phyloP scores from a whole-genome alignment of 2,888 invertebrate species.

The Chaetogeoica ovagalla region DNA sequence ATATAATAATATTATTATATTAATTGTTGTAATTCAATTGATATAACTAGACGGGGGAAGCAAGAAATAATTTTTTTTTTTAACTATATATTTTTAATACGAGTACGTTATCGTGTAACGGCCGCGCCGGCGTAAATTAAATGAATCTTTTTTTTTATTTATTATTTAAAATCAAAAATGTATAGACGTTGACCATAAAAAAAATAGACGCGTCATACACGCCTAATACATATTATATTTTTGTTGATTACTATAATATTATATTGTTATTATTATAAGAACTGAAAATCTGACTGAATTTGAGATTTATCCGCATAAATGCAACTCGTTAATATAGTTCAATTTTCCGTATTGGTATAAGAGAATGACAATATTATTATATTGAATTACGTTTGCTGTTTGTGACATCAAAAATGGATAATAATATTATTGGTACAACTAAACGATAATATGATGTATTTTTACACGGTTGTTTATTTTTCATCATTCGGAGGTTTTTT shows the following conservation, averaged over 20 bases:
- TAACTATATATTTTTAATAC: constrained; percentile 26
- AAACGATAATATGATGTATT: no score
- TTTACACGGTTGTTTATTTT: neutral
- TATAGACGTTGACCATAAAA: neutral
- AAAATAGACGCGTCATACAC: neutral
- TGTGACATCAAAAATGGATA: constrained; percentile 9
- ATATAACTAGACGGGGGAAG: constrained; percentile 39
- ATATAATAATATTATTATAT: neutral
- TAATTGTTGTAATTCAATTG: constrained; percentile 34
- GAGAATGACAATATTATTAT: neutral
- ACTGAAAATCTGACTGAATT: constrained; percentile 44
- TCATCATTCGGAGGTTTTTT: neutral
- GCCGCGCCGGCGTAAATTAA: constrained; percentile 3
- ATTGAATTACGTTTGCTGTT: constrained; percentile 1
- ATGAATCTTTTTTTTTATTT: constrained; percentile 3
- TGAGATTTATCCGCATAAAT: neutral
- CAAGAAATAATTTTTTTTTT: constrained; percentile 7
- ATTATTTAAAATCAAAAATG: constrained; percentile 8
- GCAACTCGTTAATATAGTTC: neutral
- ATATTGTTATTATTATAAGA: constrained; percentile 9
- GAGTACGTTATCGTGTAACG: neutral
- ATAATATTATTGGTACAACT: neutral
- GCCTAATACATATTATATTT: neutral
- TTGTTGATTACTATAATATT: neutral
- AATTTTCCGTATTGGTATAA: constrained; percentile 7